phyloP scores from a whole-genome alignment of 2,888 invertebrate species.

The Andrena trimmerana region DNA sequence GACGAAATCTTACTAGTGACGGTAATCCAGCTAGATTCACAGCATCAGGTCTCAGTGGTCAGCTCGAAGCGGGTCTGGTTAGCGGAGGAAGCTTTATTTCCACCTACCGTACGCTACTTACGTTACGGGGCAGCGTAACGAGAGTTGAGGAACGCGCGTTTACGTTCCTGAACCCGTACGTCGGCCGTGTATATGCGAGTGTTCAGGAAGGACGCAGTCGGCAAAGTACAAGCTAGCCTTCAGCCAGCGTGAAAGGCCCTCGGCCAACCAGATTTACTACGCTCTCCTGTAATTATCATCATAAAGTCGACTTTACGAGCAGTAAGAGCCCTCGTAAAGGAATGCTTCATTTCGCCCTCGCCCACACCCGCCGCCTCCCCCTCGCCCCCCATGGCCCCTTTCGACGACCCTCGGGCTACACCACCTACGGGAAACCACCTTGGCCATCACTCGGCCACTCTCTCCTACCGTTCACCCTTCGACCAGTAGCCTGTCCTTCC shows the following conservation, averaged over 20 bases:
- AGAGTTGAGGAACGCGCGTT: slow-evolving; percentile 73
- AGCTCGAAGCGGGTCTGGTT: slow-evolving; percentile 55
- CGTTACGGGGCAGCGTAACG: slow-evolving; percentile 54
- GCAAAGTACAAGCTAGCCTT: slow-evolving; percentile 62
- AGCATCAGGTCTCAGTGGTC: slow-evolving; percentile 1
- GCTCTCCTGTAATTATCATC: slow-evolving; percentile 85
- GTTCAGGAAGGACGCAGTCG: slow-evolving; percentile 62
- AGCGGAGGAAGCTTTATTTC: slow-evolving; percentile 64
- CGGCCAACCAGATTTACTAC: slow-evolving; percentile 84
- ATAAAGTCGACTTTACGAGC: slow-evolving; percentile 85
- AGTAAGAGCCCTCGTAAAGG: slow-evolving; percentile 85
- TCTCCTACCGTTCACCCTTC: slow-evolving; percentile 46
- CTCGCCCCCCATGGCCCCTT: slow-evolving; percentile 30
- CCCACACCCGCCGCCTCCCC: slow-evolving; percentile 50
- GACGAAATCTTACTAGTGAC: background rate
- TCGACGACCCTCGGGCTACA: slow-evolving; percentile 64
- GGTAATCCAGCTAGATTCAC: background rate
- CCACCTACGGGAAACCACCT: slow-evolving; percentile 74
- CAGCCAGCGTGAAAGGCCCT: slow-evolving; percentile 67
- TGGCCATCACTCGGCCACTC: slow-evolving; percentile 67
- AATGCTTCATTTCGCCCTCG: slow-evolving; percentile 84
- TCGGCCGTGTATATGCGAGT: slow-evolving; percentile 49
- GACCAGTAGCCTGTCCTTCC: slow-evolving; percentile 37
- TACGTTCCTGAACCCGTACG: slow-evolving; percentile 61
- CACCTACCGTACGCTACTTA: slow-evolving; percentile 40